Conservation (phyloP, 2,888 invertebrate species). For the Geophilus truncorum region DNA sequence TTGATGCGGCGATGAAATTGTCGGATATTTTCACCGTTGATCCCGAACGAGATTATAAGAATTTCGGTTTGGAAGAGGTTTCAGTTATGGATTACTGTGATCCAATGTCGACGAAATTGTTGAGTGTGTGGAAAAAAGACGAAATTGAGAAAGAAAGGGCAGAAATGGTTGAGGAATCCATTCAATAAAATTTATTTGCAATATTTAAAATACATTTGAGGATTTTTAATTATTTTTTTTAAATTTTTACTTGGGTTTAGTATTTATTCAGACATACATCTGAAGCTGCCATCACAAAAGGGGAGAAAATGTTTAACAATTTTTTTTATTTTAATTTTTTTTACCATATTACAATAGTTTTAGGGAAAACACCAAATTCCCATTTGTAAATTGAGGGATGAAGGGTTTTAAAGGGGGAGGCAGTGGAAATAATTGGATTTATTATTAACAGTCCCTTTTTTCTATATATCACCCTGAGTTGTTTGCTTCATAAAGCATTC, state of each 20-base stretch:
- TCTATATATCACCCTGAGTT: not conserved
- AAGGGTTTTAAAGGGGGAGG: not conserved
- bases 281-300: not conserved
- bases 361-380: not conserved
- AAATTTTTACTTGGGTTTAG: too few relatives aligned
- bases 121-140: not conserved
- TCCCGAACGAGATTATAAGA: not conserved
- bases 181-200: not conserved
- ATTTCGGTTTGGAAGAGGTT: not conserved
- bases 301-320: not conserved
- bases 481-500: not conserved
- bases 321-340: not conserved
- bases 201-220: not conserved
- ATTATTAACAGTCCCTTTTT: not conserved
- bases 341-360: not conserved
- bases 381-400: not conserved
- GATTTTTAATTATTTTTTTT: not conserved
- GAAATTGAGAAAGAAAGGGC: not conserved
- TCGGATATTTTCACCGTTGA: not conserved
- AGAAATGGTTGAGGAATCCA: not conserved
- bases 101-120: not conserved
- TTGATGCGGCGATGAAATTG: not conserved
- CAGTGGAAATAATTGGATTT: not conserved
- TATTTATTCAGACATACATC: not conserved
- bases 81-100: not conserved